Percentiles rank a stretch among this genome's conserved stretches.
These are phyloP conservation scores for Lycopodina hypogea DNA, from an alignment of 37 sponge, comb jelly and placozoan species.

Conservation along the genomic window DNA sequence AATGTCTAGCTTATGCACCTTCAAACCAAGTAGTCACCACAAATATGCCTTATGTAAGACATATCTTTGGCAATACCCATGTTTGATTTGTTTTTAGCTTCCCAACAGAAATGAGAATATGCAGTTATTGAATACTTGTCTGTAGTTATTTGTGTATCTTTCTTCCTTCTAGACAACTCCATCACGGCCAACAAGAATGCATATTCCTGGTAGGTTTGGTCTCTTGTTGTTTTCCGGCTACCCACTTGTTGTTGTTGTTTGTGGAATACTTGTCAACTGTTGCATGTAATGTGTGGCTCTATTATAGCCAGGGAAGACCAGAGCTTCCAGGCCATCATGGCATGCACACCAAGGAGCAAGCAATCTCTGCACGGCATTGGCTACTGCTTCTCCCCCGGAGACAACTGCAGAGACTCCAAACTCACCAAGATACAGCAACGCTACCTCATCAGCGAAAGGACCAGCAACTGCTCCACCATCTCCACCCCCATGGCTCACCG, in stretches of 20 bases:
- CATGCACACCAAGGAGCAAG: conserved; percentile 50
- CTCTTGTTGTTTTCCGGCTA: neutral
- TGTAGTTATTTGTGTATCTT: neutral
- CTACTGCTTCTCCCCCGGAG: conserved; percentile 39
- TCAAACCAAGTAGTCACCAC: no score
- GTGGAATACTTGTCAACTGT: no score
- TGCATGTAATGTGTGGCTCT: neutral
- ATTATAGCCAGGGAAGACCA: conserved; percentile 4
- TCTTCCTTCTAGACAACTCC: conserved; percentile 18
- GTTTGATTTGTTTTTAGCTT: no score
- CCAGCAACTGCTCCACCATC: conserved; percentile 30
- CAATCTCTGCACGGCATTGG: conserved; percentile 49
- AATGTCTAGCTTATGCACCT: no score
- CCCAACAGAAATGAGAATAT: no score
- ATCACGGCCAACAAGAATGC: conserved; percentile 12
- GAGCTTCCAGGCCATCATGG: conserved; percentile 20
- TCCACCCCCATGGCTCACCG: conserved; percentile 27
- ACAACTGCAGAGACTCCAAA: conserved; percentile 34
- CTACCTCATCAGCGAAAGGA: conserved; percentile 54
- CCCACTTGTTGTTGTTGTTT: no score
- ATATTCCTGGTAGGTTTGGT: conserved; percentile 14
- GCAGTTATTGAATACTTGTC: neutral
- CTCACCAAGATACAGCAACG: conserved; percentile 52
- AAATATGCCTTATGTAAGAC: no score
- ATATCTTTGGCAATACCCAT: no score